Evolutionary conservation across 2,797 vertebrate species (phyloP), one percentile per base, ranked within the genome.

Genomic region (Xenops minutus): DNA sequence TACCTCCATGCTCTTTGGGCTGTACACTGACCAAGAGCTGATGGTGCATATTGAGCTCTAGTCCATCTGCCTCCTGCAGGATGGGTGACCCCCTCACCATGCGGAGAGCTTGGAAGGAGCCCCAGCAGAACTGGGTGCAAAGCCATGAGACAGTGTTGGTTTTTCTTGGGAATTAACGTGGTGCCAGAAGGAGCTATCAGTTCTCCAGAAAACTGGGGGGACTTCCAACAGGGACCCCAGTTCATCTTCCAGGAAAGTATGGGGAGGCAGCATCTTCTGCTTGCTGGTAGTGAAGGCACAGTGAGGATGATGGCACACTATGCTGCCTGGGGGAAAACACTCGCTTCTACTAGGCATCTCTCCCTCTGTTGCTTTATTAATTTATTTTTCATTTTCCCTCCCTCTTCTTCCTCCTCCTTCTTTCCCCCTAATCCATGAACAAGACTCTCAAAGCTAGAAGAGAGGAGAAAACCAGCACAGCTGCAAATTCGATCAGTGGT

Each of bases 401-500:
- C 83, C 62, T 58, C 49, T 71, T 85, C 67, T 76, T 89, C 84
- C 83, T 82, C 85, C 82, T 93, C 82, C 85, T 88, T 23, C 51
- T 71, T 82, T 75, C 62, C 58, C 51, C 66, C 85, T 76, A 76
- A 62, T 36, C 74, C 58, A 69, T 68, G 79, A 94, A 88, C 63
- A 93, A 88, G 93, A 59, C 41, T 89, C 74, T 69, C 61, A 80
- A 92, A 85, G 77, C 75, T 79, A 59, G 75, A 69, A 88, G 77
- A 89, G 59, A 80, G 51, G 72, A 16, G 3, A 69, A 89, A 92
- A 54, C 23, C 83, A 84, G 74, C 89, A 94, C 96, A 96, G 95
- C 95, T 97, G 97, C 87, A 89, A 78, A 95, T 39, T 16, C 29
- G 36, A 88, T 95, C 93, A 95, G 83, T 13, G 0, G 22, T 4